Percentiles rank a stretch among this genome's conserved stretches.
Evolutionary conservation across 2,797 vertebrate species (phyloP).

Genomic region (Squalus acanthias): DNA sequence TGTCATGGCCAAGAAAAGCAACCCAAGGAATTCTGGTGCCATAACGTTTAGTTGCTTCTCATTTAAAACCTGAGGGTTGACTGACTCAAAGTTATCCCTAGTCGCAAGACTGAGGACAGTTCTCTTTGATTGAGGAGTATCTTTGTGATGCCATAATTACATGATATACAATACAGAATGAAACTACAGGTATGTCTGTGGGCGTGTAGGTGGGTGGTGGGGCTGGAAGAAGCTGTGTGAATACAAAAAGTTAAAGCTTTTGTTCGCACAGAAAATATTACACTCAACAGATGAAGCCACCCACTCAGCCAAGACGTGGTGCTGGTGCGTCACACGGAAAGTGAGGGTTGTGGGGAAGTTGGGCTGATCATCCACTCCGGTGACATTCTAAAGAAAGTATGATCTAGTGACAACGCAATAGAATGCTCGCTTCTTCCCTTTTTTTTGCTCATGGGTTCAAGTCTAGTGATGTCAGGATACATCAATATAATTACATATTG

Average conservation of each 20-base stretch:
- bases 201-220: not conserved
- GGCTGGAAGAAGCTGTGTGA: not conserved
- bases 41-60: not conserved
- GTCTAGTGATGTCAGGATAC: not conserved
- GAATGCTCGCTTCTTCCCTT: not conserved
- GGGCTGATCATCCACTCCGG: not conserved
- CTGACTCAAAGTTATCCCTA: not conserved
- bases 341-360: not conserved
- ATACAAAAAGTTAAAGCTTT: not conserved
- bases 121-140: not conserved
- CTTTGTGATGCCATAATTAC: not conserved
- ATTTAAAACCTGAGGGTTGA: not conserved
- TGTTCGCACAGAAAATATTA: not conserved
- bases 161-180: not conserved
- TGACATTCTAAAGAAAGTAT: constrained; percentile 16
- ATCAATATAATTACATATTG: not conserved
- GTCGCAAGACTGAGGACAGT: not conserved
- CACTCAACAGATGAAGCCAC: not conserved
- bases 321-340: not conserved
- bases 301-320: not conserved
- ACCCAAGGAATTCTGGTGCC: not conserved
- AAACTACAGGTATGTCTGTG: not conserved
- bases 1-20: not conserved
- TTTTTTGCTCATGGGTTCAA: not conserved
- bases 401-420: not conserved